phyloP scores from a whole-genome alignment of 2,113 vertebrate genomes.

The Rhizomys pruinosus region DNA sequence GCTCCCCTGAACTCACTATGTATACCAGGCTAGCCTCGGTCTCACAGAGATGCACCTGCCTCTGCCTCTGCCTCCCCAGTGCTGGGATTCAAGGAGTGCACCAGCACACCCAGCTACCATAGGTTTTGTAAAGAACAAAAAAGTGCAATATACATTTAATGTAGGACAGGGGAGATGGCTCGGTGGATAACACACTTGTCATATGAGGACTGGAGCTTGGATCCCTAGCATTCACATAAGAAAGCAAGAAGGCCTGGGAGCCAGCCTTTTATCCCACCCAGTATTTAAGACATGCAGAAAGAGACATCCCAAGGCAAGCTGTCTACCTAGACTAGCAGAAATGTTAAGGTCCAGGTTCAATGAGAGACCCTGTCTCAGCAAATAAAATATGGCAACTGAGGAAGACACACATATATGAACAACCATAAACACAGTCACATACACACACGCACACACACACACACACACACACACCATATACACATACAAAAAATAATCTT shows the following conservation, averaged over 20 bases:
- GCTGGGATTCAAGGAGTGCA: no score
- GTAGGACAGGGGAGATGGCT: slow-evolving; percentile 22
- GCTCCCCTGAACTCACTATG: no score
- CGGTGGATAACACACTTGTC: not conserved
- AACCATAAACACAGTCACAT: not conserved
- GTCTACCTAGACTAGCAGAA: not conserved
- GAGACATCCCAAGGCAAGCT: not conserved
- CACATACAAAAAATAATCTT: no score
- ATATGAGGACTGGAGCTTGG: not conserved
- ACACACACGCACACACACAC: no score
- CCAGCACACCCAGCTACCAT: slow-evolving; percentile 77
- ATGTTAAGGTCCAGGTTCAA: not conserved
- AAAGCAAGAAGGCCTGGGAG: not conserved
- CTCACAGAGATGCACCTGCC: no score
- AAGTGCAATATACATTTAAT: slow-evolving; percentile 85
- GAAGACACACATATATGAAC: not conserved
- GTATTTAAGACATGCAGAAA: not conserved
- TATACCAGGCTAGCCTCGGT: no score
- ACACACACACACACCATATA: no score
- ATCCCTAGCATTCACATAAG: not conserved
- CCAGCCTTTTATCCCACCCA: not conserved
- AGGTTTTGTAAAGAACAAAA: slow-evolving; percentile 84
- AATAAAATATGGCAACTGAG: not conserved
- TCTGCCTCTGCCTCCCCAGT: no score
- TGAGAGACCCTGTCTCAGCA: not conserved